Conservation (phyloP, 1,140 invertebrate species). For the Daktulosphaira vitifoliae region DNA sequence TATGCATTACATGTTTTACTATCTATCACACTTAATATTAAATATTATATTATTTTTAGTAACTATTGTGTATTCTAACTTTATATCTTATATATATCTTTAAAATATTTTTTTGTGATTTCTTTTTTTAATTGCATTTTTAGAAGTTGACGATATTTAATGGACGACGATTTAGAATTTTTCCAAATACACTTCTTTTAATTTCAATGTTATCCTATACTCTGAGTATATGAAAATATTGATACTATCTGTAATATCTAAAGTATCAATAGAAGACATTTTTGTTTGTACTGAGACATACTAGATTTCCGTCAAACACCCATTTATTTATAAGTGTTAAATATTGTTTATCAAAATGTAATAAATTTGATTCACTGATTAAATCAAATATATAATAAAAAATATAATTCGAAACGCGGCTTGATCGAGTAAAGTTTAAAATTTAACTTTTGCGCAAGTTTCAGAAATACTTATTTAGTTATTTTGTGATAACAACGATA, state of each 20-base stretch:
- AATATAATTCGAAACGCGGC: neutral
- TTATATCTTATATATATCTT: too few species aligned
- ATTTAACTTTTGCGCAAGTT: neutral
- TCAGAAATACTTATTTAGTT: neutral
- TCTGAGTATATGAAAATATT: neutral
- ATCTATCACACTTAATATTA: too few species aligned
- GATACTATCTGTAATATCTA: neutral
- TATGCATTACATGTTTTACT: neutral
- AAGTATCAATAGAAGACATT: neutral
- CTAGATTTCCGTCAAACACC: neutral
- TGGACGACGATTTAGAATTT: conserved; percentile 15
- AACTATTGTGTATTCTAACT: neutral
- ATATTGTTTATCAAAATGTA: too few species aligned
- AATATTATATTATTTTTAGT: too few species aligned
- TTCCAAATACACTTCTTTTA: neutral
- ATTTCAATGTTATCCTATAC: too few species aligned
- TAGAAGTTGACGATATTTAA: conserved; percentile 36
- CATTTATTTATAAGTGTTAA: neutral
- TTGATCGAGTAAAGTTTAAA: neutral
- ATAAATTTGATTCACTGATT: too few species aligned
- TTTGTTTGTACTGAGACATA: neutral
- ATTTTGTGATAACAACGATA: too few species aligned
- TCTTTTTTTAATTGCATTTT: too few species aligned
- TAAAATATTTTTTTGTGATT: too few species aligned
- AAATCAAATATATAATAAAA: too few species aligned